Evolutionary conservation across 2,113 vertebrate genomes (phyloP).

Genomic region (Gopherus flavomarginatus): DNA sequence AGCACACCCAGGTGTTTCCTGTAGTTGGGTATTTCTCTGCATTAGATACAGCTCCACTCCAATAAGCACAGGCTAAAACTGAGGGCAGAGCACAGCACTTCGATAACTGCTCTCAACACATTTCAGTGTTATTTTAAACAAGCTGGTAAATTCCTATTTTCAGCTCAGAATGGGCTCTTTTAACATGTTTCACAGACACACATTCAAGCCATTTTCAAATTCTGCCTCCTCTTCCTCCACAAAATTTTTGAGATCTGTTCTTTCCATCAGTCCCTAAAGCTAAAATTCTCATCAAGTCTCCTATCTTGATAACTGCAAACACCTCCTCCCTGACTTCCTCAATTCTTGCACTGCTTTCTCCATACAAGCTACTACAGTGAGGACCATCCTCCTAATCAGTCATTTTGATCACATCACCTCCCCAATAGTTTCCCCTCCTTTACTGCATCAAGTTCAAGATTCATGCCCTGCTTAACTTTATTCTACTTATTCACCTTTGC

Average conservation of each 20-base stretch:
- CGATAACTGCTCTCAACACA: background rate
- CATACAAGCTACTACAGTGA: background rate
- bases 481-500: background rate
- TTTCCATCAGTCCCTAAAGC: background rate
- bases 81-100: background rate
- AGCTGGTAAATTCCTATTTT: constrained; percentile 26
- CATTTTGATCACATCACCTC: background rate
- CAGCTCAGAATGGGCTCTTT: background rate
- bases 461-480: background rate
- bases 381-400: background rate
- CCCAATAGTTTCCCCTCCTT: background rate
- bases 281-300: background rate
- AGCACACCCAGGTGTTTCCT: constrained; percentile 48
- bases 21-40: background rate
- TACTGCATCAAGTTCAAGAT: background rate
- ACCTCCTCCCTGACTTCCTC: background rate
- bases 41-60: background rate
- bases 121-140: accelerated
- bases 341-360: background rate
- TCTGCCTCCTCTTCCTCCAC: accelerated
- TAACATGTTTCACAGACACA: background rate
- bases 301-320: accelerated
- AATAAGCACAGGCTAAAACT: background rate
- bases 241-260: background rate
- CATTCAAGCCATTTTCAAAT: accelerated